Base-by-base conservation (phyloP, 2,888 invertebrate species). In the Stegophylla sp. region DNA sequence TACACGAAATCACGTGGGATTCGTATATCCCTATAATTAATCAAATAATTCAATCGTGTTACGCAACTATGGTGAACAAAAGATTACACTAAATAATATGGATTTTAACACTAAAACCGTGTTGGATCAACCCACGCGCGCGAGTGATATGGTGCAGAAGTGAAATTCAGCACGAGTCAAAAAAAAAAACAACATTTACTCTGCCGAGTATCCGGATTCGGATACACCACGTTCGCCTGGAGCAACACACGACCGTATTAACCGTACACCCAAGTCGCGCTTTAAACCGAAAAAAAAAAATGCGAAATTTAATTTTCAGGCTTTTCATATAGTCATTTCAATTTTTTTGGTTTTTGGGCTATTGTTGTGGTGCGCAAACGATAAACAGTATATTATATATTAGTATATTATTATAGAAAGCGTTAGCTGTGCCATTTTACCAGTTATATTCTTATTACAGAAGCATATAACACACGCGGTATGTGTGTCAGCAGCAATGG, bases 401-500 rank as follows among this genome's bases (percentile, higher is more conserved):
- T 41, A 43, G 41, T 41, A 41, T 34, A 34, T 5, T 34, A 34
- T 5, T 34, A 34, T 71, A 71, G 79, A 79, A 79, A 79, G 71
- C 61, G 34, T 71, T 61, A 20, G 43, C 48, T 41, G 69, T 41
- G 34, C 71, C 48, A 23, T 79, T 79, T 69, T 48, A 3, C 20
- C 48, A 15, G 48, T 59, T 34, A 51, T 61, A 79, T 59, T 69
- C 56, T 59, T 69, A 74, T 63, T 9, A 61, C 41, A 71, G 79
- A 66, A 61, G 79, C 79, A 79, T 71, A 79, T 71, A 79, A 79
- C 79, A 79, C 51, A 71, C 71, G 51, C 61, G 71, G 61, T 71
- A 79, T 79, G 79, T 79, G 71, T 79, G 79, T 79, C 79, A 79
- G 69, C 79, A 79, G 69, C 69, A 23, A 71, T 26, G 63, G 71